Base-by-base conservation (phyloP, 2,797 vertebrate genomes). In the Sebastes trivittatus region DNA sequence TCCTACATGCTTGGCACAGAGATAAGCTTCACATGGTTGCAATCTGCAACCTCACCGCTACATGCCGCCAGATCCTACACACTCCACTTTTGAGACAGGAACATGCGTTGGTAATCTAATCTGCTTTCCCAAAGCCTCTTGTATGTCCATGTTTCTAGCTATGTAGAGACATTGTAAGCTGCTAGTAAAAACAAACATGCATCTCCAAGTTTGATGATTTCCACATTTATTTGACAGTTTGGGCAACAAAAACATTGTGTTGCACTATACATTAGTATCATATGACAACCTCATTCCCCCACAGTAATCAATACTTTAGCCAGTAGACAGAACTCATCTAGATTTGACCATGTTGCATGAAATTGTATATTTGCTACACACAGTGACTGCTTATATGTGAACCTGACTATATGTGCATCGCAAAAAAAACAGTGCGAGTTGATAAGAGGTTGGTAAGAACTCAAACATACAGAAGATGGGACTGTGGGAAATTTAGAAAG, bases 361-460 rank as follows among this genome's bases (percentile, higher is more conserved):
- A 77, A 80, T 62, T 66, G 34, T 25, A 14, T 52, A 30, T 72
- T 65, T 78, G 42, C 66, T 25, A 16, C 54, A 38, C 67, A 67
- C 29, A 7, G 22, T 1, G 0, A 2, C 3, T 54, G 58, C 20
- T 52, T n/a, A 52, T 52, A 60, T 34, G 25, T 71, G 23, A 77
- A 75, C n/a, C 6, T 49, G 11, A 13, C 55, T 16, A 38, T 27
- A 64, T 64, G 14, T n/a, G 46, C 46, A 11, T 13, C 6, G 7
- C 20, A 20, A 59, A 20, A 30, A 25, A 25, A 25, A 25, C 25
- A 61, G 2, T 49, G 10, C 4, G 1, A 20, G 49, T 11, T 32
- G 9, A 58, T n/a, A 22, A 2, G 38, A 46, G 2, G 18, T 46
- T 16, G 38, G 20, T n/a, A 2, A 52, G 9, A 9, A 2, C 54